Conservation (phyloP, 2,113 vertebrate genomes). For the Prunella fulvescens region DNA sequence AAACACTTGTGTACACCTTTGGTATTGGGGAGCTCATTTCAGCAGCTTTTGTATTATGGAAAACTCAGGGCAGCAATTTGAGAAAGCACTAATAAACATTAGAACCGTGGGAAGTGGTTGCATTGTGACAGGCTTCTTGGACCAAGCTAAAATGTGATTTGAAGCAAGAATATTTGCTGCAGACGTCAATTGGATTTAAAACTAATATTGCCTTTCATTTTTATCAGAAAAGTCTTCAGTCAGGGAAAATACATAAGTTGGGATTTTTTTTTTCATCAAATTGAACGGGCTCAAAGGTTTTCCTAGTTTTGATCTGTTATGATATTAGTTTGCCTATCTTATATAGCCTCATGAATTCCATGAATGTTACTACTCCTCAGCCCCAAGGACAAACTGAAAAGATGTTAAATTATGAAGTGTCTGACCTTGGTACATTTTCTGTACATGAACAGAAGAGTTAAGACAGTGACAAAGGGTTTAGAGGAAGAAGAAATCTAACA, state of each 20-base stretch:
- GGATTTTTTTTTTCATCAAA: not conserved
- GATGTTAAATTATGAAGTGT: not conserved
- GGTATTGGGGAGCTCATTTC: not conserved
- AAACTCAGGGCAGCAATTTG: not conserved
- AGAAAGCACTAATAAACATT: not conserved
- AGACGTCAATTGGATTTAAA: not conserved
- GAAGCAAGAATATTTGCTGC: not conserved
- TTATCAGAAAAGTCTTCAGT: not conserved
- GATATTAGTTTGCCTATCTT: not conserved
- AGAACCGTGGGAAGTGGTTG: not conserved
- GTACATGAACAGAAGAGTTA: conserved; percentile 12
- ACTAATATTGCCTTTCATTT: not conserved
- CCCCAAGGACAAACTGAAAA: conserved; percentile 1
- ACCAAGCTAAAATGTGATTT: not conserved
- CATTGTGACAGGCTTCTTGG: not conserved
- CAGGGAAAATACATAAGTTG: not conserved
- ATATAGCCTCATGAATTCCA: not conserved
- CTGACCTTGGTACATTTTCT: conserved; percentile 27
- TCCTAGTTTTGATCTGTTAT: not conserved
- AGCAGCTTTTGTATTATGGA: not conserved
- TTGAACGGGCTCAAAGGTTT: not conserved
- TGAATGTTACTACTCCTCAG: not conserved
- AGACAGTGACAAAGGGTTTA: conserved; percentile 30
- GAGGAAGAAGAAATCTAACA: not conserved
- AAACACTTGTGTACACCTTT: not conserved